These are phyloP conservation scores for Squalus acanthias DNA, from an alignment of 2,797 vertebrate species.

Conservation along the genomic window DNA sequence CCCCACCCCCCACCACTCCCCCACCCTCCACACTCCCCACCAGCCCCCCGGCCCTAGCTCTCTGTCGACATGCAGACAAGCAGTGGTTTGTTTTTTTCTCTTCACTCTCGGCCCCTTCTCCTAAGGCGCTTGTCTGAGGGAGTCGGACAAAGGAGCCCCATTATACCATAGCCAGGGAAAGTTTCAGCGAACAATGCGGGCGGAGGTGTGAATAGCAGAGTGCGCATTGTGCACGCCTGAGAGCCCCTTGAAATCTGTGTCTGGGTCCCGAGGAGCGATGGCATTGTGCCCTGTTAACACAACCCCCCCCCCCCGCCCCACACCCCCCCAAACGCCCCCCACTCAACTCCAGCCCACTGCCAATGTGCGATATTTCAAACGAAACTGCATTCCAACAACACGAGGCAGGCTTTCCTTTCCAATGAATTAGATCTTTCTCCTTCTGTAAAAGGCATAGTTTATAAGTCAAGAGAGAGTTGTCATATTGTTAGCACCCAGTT, in stretches of 20 bases:
- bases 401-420: neutral
- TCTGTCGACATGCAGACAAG: constrained; percentile 67
- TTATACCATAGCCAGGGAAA: constrained; percentile 65
- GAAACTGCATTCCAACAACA: constrained; percentile 55
- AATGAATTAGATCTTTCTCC: neutral
- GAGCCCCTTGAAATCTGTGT: constrained; percentile 73
- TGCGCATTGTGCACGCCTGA: constrained; percentile 77
- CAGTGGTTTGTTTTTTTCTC: constrained; percentile 56
- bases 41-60: constrained; percentile 59
- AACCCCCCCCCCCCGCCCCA: constrained; percentile 46
- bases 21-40: constrained; percentile 48
- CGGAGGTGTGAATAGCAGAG: constrained; percentile 63
- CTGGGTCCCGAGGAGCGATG: constrained; percentile 74
- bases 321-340: constrained; percentile 47
- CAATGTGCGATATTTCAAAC: constrained; percentile 44
- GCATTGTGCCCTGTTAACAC: constrained; percentile 81
- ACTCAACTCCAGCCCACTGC: constrained; percentile 43
- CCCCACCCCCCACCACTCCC: constrained; percentile 47
- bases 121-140: constrained; percentile 62
- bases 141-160: constrained; percentile 68
- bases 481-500: neutral
- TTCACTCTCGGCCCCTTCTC: constrained; percentile 62
- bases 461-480: neutral
- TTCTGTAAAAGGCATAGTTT: neutral
- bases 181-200: constrained; percentile 71